phyloP scores from a whole-genome alignment of 2,113 vertebrate species.

The Rhineura floridana region DNA sequence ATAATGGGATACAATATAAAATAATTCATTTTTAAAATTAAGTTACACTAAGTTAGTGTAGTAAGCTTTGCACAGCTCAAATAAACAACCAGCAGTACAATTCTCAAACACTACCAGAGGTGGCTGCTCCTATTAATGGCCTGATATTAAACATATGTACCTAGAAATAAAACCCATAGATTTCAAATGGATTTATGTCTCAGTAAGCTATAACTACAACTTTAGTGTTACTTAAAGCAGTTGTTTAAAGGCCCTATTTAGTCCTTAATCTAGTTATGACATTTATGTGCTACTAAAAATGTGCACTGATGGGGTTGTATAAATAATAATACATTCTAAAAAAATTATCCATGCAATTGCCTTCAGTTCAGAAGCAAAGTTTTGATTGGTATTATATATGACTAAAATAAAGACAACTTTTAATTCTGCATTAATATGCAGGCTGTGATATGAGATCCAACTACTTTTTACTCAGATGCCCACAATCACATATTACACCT shows the following conservation, averaged over 20 bases:
- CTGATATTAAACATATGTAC: neutral
- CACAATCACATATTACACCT: too few species aligned
- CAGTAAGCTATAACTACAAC: neutral
- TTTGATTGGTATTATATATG: neutral
- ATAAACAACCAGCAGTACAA: neutral
- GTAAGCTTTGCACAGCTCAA: neutral
- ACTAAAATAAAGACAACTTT: neutral
- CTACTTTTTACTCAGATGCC: too few species aligned
- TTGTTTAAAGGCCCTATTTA: neutral
- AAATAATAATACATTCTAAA: neutral
- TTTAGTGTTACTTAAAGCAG: neutral
- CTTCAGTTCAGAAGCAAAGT: neutral
- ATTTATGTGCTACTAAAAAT: neutral
- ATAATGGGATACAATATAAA: neutral
- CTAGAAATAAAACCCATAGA: neutral
- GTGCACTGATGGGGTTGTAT: neutral
- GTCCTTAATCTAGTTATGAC: neutral
- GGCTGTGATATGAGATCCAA: too few species aligned
- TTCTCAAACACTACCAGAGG: neutral
- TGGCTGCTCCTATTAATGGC: neutral
- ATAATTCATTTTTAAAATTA: too few species aligned
- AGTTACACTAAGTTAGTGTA: too few species aligned
- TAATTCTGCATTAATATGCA: too few species aligned
- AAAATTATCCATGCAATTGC: too few species aligned
- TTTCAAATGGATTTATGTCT: neutral